Base-by-base conservation (phyloP, 2,888 invertebrate species). In the Neelides folsomi region DNA sequence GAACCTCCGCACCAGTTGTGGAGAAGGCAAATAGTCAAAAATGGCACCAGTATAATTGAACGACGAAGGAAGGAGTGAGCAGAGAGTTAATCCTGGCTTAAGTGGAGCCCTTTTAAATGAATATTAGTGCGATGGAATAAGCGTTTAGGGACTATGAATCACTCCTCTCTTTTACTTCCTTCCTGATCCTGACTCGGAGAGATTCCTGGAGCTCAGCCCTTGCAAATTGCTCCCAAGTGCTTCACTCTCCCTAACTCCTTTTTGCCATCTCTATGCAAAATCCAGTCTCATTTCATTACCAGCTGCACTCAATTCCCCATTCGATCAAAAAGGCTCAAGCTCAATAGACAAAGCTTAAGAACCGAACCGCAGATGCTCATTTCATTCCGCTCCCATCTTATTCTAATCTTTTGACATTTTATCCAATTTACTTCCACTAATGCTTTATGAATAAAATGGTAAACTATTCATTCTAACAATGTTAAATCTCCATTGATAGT, bases 111-210 rank as follows among this genome's bases (percentile, higher is more conserved):
- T 49, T 52, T 53, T 48, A 54, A 54, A 58, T 58, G 58, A 58
- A 56, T 58, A 58, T 58, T 58, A 58, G 56, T 54, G 46, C 38
- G 47, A 56, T 58, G 56, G 52, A 56, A 60, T 54, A 51, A 53
- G 57, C 57, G 55, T 59, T 57, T 56, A 59, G 53, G 60, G 57
- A 57, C 55, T 53, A 60, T 54, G 57, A 57, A 59, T 56, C 56
- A 57, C 56, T 56, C 53, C 49, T 51, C 48, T 54, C 51, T 54
- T 47, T 44, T 54, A 55, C 54, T 57, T 57, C 54, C 54, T 54
- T 55, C 49, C 53, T 49, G 51, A 49, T 54, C 53, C 53, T 52
- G 48, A 53, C 27, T 43, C 18, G 3, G 6, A 6, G 18, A 18
- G 13, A 19, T 43, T 15, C 18, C 43, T 45, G 48, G 39, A 44